Conservation (phyloP, 2,888 invertebrate genomes). For the Heliconius ismenius region DNA sequence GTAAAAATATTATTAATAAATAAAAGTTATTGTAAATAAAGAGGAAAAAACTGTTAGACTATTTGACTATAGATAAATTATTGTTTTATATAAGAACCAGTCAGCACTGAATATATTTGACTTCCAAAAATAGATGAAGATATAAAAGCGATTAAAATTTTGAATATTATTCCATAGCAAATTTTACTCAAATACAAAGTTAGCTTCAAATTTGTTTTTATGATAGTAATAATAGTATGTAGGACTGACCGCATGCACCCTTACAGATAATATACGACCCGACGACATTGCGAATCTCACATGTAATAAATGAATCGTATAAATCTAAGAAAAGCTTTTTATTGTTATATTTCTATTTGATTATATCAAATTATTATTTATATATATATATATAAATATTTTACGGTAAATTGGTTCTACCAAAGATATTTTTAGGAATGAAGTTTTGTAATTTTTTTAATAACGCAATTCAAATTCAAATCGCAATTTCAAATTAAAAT, state of each 20-base stretch:
- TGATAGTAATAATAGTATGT: constrained; percentile 51
- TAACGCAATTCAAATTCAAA: too few species aligned
- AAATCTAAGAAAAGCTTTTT: not conserved
- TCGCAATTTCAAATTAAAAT: not conserved
- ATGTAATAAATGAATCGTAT: constrained; percentile 10
- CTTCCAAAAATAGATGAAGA: not conserved
- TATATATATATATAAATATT: not conserved
- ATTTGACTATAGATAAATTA: too few species aligned
- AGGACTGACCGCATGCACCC: constrained; percentile 57
- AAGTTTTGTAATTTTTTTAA: not conserved
- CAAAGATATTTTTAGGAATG: too few species aligned
- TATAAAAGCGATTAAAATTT: not conserved
- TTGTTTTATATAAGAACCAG: too few species aligned
- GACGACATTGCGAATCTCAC: constrained; percentile 8
- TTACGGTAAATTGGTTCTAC: not conserved
- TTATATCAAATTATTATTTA: not conserved
- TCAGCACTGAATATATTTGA: not conserved
- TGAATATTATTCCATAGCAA: constrained; percentile 24
- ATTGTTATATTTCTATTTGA: constrained; percentile 1
- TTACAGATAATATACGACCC: constrained; percentile 61
- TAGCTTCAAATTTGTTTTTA: constrained; percentile 38
- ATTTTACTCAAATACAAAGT: constrained; percentile 30
- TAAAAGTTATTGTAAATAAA: too few species aligned
- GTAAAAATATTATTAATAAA: too few species aligned
- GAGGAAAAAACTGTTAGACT: too few species aligned